Evolutionary conservation across 2,797 vertebrate genomes (phyloP), one percentile per base, ranked within the genome.

Genomic region (Ctenopoma multispine): DNA sequence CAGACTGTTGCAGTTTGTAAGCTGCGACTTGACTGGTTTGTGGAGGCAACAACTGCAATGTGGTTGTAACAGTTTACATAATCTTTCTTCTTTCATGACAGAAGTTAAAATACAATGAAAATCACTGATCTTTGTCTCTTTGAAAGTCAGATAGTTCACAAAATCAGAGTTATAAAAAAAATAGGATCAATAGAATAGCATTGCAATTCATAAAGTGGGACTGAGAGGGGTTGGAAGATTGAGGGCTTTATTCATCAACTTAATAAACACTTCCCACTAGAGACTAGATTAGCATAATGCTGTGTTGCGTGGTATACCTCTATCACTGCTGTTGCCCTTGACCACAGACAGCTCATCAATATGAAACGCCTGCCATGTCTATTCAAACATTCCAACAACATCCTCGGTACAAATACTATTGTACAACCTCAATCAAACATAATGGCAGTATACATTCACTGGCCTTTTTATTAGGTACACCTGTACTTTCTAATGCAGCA

Each of bases 91-190:
- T 23, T 49, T 29, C 7, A 21, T 55, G 23, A 14, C 43, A 72
- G 27, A 62, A 41, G 15, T 20, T 56, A 36, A 12, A 27, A 41
- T 41, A 36, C 36, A 36, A 36, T 46, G 10, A 50, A 44, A 46
- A 49, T 55, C 24, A 36, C 23, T 38, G 17, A 41, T 65, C 36
- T 46, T 11, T 57, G 46, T 64, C 43, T 74, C 38, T 60, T 64
- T 86, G 36, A 81, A 77, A 70, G 72, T 68, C 54, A 77, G 71
- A 18, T 64, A 54, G 65, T 71, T 48, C 24, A 47, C 59, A 63
- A 62, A 67, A 75, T 80, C 17, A n/a, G 65, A 71, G 60, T 58
- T 13, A 43, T 44, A 3, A n/a, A n/a, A 18, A 57, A 54, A 44
- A 44, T 15, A 44, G 40, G 7, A 63, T 54, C 2, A 75, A 63